Percentiles rank a stretch among this genome's conserved stretches.
Conservation (phyloP, 2,797 vertebrate genomes). For the Melanotaenia pygmaea region DNA sequence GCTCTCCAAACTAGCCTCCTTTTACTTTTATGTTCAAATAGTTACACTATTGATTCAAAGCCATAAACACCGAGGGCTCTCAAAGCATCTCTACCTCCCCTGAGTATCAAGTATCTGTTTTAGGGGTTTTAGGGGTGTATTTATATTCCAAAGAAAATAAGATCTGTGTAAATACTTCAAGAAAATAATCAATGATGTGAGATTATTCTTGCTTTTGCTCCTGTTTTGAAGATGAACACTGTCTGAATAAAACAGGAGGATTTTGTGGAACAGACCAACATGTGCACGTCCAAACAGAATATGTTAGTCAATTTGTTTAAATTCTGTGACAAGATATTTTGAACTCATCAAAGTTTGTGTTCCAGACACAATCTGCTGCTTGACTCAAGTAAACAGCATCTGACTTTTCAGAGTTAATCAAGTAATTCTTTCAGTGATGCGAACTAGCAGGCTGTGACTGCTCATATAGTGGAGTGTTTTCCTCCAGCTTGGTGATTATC, state of each 20-base stretch:
- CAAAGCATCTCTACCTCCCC: constrained; percentile 35
- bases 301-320: background rate
- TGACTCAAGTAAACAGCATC: constrained; percentile 39
- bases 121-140: constrained; percentile 42
- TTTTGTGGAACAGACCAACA: background rate
- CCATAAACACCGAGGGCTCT: constrained; percentile 52
- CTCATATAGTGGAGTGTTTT: constrained; percentile 64
- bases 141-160: constrained; percentile 34
- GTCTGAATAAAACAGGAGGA: background rate
- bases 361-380: constrained; percentile 24
- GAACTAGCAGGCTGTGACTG: constrained; percentile 54
- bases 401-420: constrained; percentile 40
- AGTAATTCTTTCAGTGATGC: constrained; percentile 42
- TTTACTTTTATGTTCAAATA: constrained; percentile 62
- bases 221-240: constrained; percentile 19
- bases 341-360: constrained; percentile 29
- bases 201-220: background rate
- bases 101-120: constrained; percentile 52
- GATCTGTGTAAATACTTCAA: constrained; percentile 32
- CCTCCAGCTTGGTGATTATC: constrained; percentile 63
- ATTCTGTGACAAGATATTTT: constrained; percentile 8
- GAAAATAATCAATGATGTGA: constrained; percentile 24
- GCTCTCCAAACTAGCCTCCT: constrained; percentile 43
- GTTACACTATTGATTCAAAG: constrained; percentile 54
- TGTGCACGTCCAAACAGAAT: background rate